Evolutionary conservation across 2,888 invertebrate genomes (phyloP), one percentile per base, ranked within the genome.

Genomic region (Gasteruption jaculator): DNA sequence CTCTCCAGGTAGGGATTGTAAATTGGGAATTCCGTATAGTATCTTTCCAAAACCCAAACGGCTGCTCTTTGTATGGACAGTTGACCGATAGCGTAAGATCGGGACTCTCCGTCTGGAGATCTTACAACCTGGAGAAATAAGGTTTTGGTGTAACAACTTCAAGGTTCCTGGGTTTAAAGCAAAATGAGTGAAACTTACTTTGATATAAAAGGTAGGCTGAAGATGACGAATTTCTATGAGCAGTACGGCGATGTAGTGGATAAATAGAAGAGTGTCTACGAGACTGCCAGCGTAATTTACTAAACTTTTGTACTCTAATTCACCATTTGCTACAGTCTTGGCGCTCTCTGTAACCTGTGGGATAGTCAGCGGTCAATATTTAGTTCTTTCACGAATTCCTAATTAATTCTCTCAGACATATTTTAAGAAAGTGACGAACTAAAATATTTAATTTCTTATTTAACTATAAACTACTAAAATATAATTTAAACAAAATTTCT

Each of bases 1-100:
- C 91, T 82, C 67, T 95, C 94, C 61, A 95, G 76, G 69, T 95
- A 95, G 0, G 95, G 95, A 74, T 99, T 99, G 67, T 93, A 99
- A 52, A 94, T 89, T 0, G 92, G 85, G 71, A 99, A 99, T 64
- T 63, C 93, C 0, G 91, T 87, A 64, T 96, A 95, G 72, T 99
- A 99, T 58, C 85, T 86, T 71, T 96, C 92, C 26, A 97, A 73
- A 4, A 94, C 85, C 86, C 91, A 91, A 6, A 94, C 89, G 0
- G 97, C 95, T 0, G 96, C 92, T 58, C 95, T 76, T 68, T 97
- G 97, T 57, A 97, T 91, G 58, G 93, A 94, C 48, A 96, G 74
- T 68, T 89, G 87, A 0, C 91, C 91, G 10, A 94, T 82, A n/a
- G 83, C 81, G 68, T 91, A 95, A 1, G 90, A 86, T 54, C 82